Base-by-base conservation (phyloP, 2,888 invertebrate genomes). In the Agrochola lychnidis region DNA sequence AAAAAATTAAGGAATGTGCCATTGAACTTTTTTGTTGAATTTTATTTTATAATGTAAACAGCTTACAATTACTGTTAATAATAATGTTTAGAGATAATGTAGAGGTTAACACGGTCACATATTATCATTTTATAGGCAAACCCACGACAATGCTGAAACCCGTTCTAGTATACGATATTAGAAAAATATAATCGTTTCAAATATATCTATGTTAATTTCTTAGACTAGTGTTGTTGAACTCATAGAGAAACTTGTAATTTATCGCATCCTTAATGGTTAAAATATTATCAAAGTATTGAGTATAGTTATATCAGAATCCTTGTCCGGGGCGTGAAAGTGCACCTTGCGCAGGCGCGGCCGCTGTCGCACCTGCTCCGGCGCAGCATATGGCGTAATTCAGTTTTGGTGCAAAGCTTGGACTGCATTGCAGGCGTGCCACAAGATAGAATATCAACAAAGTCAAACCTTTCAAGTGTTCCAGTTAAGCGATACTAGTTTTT, bases 301-400 rank as follows among this genome's bases (percentile, higher is more conserved):
- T 73, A 25, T 85, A 79, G 84, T 82, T 82, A 80, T 89, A 87
- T 88, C 83, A 88, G 89, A 93, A 92, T 92, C 92, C 91, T 93
- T 91, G 88, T 90, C 87, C 80, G 88, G 87, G 87, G 89, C 90
- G 93, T 91, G 94, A 95, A 95, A 94, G 93, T 92, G 92, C 95
- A 95, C 93, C 94, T 95, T 95, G 94, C 93, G 89, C 87, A 88
- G 91, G 88, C 89, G 90, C 90, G 88, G 84, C 36, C 19, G 36
- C 84, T 87, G 90, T 90, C 88, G 92, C 96, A 95, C 95, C 96
- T 96, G 96, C 93, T 88, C 91, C 91, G 93, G 93, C 92, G 90
- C 91, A 92, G 92, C 95, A 95, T 91, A 94, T 96, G 96, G 93
- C 94, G 95, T 94, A 94, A 95, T 93, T 92, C 90, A 93, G 90